These are phyloP conservation scores for Nemurella pictetii DNA, from an alignment of 2,888 invertebrate species.

Conservation along the genomic window DNA sequence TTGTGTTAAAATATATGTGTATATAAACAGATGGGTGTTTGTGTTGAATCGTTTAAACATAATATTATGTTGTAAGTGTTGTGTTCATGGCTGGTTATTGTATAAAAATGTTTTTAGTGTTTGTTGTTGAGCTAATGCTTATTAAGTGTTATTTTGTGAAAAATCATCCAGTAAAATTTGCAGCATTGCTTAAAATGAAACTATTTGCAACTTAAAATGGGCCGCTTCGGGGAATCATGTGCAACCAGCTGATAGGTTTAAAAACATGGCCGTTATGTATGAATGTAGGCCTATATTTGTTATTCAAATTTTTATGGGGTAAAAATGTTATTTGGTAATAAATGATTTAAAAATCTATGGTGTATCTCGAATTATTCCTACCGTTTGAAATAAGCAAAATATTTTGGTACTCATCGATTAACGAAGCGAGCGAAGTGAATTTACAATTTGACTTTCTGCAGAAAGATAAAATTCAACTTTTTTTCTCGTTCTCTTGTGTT, in stretches of 20 bases:
- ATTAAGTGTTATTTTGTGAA: constrained; percentile 12
- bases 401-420: too few species aligned
- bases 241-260: constrained; percentile 2
- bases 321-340: constrained; percentile 39
- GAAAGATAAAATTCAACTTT: too few species aligned
- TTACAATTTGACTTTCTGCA: too few species aligned
- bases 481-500: too few species aligned
- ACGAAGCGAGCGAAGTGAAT: too few species aligned
- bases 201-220: neutral
- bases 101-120: constrained; percentile 4
- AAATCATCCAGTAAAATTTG: constrained; percentile 6
- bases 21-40: neutral
- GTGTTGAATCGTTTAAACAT: neutral
- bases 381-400: too few species aligned
- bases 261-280: constrained; percentile 18
- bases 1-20: neutral
- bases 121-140: constrained; percentile 23
- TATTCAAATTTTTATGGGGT: constrained; percentile 38
- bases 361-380: too few species aligned
- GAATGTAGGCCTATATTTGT: constrained; percentile 32
- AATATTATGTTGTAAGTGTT: neutral
- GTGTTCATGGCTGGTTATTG: neutral
- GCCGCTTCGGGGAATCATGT: neutral
- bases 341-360: constrained; percentile 25
- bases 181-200: neutral